These are phyloP conservation scores for Diuraphis noxia DNA, from an alignment of 1,140 invertebrate genomes.

Conservation along the genomic window DNA sequence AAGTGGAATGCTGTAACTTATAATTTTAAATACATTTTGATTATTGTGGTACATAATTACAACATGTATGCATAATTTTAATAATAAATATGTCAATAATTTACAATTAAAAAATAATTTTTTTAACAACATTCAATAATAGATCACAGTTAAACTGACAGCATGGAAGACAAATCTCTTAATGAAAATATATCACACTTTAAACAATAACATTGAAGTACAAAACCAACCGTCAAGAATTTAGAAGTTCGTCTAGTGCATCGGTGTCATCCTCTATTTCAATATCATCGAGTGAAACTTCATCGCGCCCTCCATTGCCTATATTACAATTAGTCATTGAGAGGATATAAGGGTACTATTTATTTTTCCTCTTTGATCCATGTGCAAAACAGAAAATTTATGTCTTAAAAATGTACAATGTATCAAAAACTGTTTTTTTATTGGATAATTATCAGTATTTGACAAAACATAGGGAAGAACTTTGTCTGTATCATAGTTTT, in stretches of 20 bases:
- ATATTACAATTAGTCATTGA: not conserved
- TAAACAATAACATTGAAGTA: constrained; percentile 16
- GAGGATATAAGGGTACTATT: too few species aligned
- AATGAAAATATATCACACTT: constrained; percentile 10
- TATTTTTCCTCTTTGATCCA: too few species aligned
- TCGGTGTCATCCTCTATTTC: constrained; percentile 64
- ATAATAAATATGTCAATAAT: constrained; percentile 30
- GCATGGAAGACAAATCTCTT: constrained; percentile 39
- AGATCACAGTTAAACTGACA: constrained; percentile 34
- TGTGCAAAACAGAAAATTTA: too few species aligned
- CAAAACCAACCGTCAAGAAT: constrained; percentile 27
- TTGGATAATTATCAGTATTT: too few species aligned
- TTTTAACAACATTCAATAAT: constrained; percentile 32
- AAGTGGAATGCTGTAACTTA: constrained; percentile 22
- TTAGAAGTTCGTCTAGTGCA: constrained; percentile 61
- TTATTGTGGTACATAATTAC: constrained; percentile 6
- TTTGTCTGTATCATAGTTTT: too few species aligned
- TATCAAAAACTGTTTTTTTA: too few species aligned
- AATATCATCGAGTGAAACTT: constrained; percentile 63
- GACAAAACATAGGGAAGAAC: too few species aligned
- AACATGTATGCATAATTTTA: not conserved
- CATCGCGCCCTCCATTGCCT: constrained; percentile 56
- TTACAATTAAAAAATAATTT: constrained; percentile 25
- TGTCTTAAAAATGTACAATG: too few species aligned
- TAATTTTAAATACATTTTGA: constrained; percentile 31